These are phyloP conservation scores for Plagodis dolabraria DNA, from an alignment of 2,888 invertebrate genomes.

Conservation along the genomic window DNA sequence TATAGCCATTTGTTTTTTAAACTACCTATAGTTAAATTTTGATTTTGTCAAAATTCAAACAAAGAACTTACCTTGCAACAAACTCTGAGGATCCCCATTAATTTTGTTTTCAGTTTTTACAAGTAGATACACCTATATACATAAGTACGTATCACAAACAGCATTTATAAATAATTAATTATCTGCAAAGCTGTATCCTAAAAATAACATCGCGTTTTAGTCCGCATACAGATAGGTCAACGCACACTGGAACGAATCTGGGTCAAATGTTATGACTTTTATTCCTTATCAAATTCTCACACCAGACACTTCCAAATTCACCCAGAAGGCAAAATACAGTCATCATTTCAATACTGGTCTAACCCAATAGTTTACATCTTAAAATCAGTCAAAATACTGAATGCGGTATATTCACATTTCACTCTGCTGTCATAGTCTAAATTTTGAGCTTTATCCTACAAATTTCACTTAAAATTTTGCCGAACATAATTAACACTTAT, in stretches of 20 bases:
- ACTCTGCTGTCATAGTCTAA: conserved; percentile 57
- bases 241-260: conserved; percentile 77
- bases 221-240: conserved; percentile 84
- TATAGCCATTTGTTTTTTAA: not conserved
- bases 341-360: conserved; percentile 43
- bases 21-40: no score
- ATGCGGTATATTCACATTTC: conserved; percentile 80
- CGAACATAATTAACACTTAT: conserved; percentile 51
- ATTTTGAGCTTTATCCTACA: conserved; percentile 52
- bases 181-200: conserved; percentile 82
- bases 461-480: conserved; percentile 56
- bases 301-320: conserved; percentile 37
- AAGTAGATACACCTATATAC: conserved; percentile 43
- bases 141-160: conserved; percentile 50
- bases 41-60: conserved; percentile 50
- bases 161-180: conserved; percentile 81
- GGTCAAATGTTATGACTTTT: conserved; percentile 77
- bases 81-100: conserved; percentile 53
- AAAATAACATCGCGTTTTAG: conserved; percentile 77
- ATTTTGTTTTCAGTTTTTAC: conserved; percentile 53
- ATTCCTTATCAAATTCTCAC: conserved; percentile 50
- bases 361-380: conserved; percentile 45
- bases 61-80: conserved; percentile 72
- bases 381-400: conserved; percentile 50
- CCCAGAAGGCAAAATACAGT: conserved; percentile 40